Base-by-base conservation (phyloP, 2,797 vertebrate species). In the Apodemus agrarius region DNA sequence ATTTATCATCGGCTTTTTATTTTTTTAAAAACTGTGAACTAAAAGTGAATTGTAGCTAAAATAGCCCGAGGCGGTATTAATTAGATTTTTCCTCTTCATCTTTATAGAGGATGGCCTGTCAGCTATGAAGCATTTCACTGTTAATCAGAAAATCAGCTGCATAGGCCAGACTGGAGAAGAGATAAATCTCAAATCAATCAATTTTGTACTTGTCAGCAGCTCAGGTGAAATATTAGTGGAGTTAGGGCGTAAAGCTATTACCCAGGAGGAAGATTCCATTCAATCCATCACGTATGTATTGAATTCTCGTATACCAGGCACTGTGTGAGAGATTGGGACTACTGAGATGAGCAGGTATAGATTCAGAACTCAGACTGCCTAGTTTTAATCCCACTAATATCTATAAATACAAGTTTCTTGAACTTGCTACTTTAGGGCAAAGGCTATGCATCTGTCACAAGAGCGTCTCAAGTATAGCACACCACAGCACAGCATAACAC, bases 131-230 rank as follows among this genome's bases (percentile, higher is more conserved):
- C 92, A 94, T 97, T 95, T 97, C 95, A 95, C 94, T 79, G 96
- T 97, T 97, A 96, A 97, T 97, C 97, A 97, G 93, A 97, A 97
- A 97, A 97, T 96, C 97, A 96, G 97, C 97, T 95, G 95, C 95
- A 94, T 92, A 97, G 93, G 96, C 97, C 78, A 54, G 82, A 96
- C 94, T 86, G 87, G n/a, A 86, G 88, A 91, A 96, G 94, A 98
- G 96, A 97, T 97, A 97, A 97, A 98, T 97, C 89, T 97, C 94
- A 90, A 94, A 97, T 98, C 97, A 92, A 92, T 96, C 95, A 95
- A 90, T 97, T 97, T 91, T 97, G 96, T 67, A 94, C 91, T 96
- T 97, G 93, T 98, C 96, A 97, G 97, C 94, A 97, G 81, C 91
- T 91, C 96, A 88, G 81, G 95, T 96, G 96, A 97, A 96, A 97